phyloP scores from a whole-genome alignment of 2,113 vertebrate genomes.

The Embiotoca jacksoni region DNA sequence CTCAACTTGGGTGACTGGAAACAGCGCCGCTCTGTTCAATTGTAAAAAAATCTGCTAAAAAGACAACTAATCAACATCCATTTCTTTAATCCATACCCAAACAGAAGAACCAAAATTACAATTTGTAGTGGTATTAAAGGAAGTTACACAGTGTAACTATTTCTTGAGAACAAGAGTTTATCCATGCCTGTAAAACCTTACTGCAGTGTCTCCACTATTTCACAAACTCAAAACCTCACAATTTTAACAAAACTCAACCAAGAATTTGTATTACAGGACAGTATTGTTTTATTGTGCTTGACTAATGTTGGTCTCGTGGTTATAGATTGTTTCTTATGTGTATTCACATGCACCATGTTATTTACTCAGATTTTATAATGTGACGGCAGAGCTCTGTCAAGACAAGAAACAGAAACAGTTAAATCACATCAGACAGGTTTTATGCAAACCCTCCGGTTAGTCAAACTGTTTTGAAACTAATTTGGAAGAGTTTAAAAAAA shows the following conservation, averaged over 20 bases:
- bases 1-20: no score
- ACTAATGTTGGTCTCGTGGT: neutral
- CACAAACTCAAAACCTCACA: neutral
- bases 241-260: neutral
- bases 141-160: no score
- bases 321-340: neutral
- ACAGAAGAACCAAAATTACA: no score
- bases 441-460: constrained; percentile 14
- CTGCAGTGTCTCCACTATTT: neutral
- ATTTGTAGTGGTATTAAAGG: no score
- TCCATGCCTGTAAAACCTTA: no score
- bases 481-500: constrained; percentile 17
- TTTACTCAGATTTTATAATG: constrained; percentile 25
- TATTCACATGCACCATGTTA: neutral
- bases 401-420: neutral
- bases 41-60: no score
- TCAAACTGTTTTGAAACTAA: constrained; percentile 20
- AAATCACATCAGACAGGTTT: constrained; percentile 20
- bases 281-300: neutral
- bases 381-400: constrained; percentile 6
- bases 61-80: no score
- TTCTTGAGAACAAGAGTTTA: no score
- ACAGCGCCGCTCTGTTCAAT: no score
- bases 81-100: no score
- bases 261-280: neutral